These are phyloP conservation scores for Lithobates sylvaticus DNA, from an alignment of 2,797 vertebrate species.

Conservation along the genomic window DNA sequence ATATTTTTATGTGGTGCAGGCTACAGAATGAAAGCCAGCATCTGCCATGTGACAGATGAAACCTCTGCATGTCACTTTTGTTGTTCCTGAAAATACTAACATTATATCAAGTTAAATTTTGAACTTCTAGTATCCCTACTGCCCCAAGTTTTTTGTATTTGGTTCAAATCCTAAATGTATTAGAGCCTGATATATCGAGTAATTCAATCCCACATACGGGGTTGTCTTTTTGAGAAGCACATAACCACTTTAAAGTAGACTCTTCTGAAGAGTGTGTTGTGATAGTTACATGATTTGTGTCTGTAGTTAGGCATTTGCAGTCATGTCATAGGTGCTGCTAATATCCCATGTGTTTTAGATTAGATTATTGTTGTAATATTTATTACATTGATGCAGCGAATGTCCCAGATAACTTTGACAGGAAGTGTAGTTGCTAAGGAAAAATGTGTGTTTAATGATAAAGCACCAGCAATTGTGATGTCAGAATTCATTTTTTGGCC, in stretches of 20 bases:
- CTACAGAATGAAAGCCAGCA: not conserved
- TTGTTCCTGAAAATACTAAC: not conserved
- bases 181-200: not conserved
- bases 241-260: slow-evolving; percentile 19
- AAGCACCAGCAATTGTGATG: not conserved
- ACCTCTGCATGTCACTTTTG: not conserved
- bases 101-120: not conserved
- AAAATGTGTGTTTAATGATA: not conserved
- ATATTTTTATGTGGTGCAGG: no score
- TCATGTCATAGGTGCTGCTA: not conserved
- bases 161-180: not conserved
- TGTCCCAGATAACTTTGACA: not conserved
- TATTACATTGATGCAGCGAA: not conserved
- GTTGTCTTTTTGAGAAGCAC: slow-evolving; percentile 2
- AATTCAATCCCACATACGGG: not conserved
- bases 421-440: not conserved
- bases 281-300: not conserved
- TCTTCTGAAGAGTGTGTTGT: slow-evolving; percentile 1
- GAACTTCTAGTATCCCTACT: not conserved
- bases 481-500: not conserved
- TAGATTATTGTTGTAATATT: not conserved
- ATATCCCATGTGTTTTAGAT: not conserved
- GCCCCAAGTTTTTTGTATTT: not conserved
- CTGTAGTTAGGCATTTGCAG: not conserved
- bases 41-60: not conserved